These are phyloP conservation scores for Zoanthus solanderi DNA, from an alignment of 92 coral and sea anemone species.

Conservation along the genomic window DNA sequence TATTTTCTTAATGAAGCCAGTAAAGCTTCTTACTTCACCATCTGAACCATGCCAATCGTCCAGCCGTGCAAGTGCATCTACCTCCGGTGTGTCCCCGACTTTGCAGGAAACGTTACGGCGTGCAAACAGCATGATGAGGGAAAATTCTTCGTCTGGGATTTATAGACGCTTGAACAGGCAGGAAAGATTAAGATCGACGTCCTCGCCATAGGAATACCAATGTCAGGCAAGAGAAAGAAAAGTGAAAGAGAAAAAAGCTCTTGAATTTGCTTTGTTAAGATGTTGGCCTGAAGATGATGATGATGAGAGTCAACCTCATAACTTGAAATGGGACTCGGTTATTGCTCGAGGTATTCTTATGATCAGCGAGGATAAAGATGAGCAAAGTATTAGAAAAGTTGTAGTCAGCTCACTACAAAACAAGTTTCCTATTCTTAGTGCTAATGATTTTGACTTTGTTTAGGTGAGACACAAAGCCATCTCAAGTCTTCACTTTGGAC, in stretches of 20 bases:
- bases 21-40: conserved; percentile 40
- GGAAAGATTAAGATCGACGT: too few relatives aligned
- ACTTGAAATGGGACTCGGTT: conserved; percentile 50
- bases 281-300: not conserved
- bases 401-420: conserved; percentile 22
- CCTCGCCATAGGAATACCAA: conserved; percentile 24
- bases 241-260: not conserved
- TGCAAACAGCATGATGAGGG: conserved; percentile 53
- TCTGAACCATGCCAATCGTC: conserved; percentile 6
- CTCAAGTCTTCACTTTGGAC: conserved; percentile 36
- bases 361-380: conserved; percentile 53
- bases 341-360: conserved; percentile 55
- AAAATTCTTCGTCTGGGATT: conserved; percentile 57
- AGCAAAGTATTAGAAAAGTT: conserved; percentile 42
- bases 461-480: conserved; percentile 51
- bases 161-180: not conserved
- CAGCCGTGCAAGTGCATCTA: conserved; percentile 15
- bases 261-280: not conserved
- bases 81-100: conserved; percentile 1
- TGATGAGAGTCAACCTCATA: not conserved
- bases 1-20: conserved; percentile 31
- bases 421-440: conserved; percentile 44
- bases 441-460: conserved; percentile 49
- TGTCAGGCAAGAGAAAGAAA: not conserved
- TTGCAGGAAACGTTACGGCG: conserved; percentile 24